These are phyloP conservation scores for Drosophila atroscutellata DNA, from an alignment of 2,888 invertebrate species.

Conservation along the genomic window DNA sequence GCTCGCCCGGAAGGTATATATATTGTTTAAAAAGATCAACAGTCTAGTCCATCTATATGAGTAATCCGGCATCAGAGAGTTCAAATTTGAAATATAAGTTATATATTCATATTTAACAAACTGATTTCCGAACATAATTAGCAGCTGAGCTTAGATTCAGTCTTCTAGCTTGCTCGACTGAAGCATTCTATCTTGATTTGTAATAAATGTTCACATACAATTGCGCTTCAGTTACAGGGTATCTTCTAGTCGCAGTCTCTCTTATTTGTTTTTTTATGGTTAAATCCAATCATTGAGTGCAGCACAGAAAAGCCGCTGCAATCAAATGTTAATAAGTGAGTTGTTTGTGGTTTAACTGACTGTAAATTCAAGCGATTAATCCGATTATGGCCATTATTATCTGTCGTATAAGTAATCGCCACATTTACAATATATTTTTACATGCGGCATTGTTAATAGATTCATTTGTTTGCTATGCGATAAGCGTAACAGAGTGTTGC, in stretches of 20 bases:
- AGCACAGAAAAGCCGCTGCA: constrained; percentile 22
- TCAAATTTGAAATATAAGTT: neutral
- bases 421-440: constrained; percentile 8
- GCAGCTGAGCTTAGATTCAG: neutral
- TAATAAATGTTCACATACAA: too few species aligned
- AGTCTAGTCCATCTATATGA: neutral
- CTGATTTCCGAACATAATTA: fast-evolving
- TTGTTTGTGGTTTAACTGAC: constrained; percentile 42
- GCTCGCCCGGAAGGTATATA: neutral
- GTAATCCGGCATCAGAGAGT: neutral
- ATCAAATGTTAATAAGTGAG: constrained; percentile 54
- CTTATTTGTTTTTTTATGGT: neutral
- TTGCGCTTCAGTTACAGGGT: neutral
- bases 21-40: neutral
- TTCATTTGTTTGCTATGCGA: neutral
- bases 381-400: constrained; percentile 36
- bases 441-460: neutral
- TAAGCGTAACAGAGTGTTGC: neutral
- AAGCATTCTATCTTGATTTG: fast-evolving
- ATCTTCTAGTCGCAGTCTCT: neutral
- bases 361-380: constrained; percentile 49
- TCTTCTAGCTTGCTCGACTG: neutral
- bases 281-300: constrained; percentile 49
- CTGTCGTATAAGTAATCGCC: constrained; percentile 18
- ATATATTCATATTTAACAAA: neutral